Percentiles rank a stretch among this genome's conserved stretches.
phyloP scores from a whole-genome alignment of 1,140 invertebrate genomes.

The Gryllus bimaculatus region DNA sequence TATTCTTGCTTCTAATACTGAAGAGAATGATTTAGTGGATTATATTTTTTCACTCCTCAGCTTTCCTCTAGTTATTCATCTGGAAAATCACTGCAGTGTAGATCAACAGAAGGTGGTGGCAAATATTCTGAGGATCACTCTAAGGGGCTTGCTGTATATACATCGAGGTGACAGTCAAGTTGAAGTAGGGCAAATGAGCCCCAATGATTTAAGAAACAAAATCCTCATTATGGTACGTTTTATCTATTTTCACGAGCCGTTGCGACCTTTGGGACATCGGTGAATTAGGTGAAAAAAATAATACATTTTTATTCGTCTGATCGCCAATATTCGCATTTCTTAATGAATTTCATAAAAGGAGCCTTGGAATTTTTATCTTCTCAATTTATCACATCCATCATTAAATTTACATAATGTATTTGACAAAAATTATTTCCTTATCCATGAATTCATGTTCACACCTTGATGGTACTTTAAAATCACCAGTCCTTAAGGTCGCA shows the following conservation, averaged over 20 bases:
- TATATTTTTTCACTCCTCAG: conserved; percentile 23
- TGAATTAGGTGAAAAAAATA: no score
- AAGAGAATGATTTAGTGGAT: not conserved
- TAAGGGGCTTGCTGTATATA: conserved; percentile 30
- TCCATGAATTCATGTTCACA: no score
- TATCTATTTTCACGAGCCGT: not conserved
- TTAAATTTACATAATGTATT: no score
- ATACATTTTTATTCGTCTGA: no score
- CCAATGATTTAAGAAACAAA: conserved; percentile 32
- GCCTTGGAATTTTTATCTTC: no score
- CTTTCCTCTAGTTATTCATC: conserved; percentile 36
- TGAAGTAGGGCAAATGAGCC: conserved; percentile 29
- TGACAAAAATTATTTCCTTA: no score
- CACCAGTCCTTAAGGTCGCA: no score
- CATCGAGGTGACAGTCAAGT: conserved; percentile 19
- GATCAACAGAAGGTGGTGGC: conserved; percentile 32
- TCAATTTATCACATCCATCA: no score
- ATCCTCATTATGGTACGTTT: conserved; percentile 33
- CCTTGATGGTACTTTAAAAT: no score
- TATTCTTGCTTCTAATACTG: not conserved
- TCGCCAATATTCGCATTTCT: no score
- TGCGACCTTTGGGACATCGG: not conserved
- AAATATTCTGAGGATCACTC: conserved; percentile 26
- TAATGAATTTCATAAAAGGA: no score
- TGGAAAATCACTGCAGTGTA: conserved; percentile 37